Evolutionary conservation across 2,797 vertebrate species (phyloP).

Genomic region (Gallinago stenura): DNA sequence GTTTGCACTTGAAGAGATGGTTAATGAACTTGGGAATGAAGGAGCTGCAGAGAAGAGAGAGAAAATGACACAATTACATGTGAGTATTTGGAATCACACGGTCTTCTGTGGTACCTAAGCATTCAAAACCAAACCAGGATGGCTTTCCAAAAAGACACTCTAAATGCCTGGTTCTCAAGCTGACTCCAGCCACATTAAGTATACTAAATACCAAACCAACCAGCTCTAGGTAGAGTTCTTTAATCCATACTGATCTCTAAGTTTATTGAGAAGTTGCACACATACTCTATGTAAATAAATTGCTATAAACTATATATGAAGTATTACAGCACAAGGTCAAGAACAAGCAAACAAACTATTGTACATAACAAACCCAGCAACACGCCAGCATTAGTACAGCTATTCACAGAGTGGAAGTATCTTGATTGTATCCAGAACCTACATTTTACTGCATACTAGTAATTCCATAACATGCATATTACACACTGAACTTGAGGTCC

Average conservation of each 20-base stretch:
- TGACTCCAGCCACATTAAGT: neutral
- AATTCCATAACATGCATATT: constrained; percentile 45
- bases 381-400: neutral
- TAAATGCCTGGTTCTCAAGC: neutral
- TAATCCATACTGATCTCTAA: neutral
- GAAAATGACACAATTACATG: neutral
- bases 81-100: neutral
- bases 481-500: constrained; percentile 51
- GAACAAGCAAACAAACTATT: neutral
- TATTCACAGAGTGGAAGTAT: neutral
- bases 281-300: neutral
- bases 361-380: neutral
- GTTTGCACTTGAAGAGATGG: constrained; percentile 98
- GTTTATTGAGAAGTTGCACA: neutral
- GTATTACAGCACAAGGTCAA: neutral
- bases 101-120: neutral
- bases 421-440: constrained; percentile 24
- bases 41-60: constrained; percentile 82
- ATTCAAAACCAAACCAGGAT: neutral
- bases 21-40: constrained; percentile 99
- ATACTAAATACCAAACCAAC: neutral
- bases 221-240: neutral
- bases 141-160: neutral
- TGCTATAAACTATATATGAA: neutral
- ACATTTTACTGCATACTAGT: constrained; percentile 33